These are phyloP conservation scores for Criorhina ranunculi DNA, from an alignment of 2,888 invertebrate genomes.

Conservation along the genomic window DNA sequence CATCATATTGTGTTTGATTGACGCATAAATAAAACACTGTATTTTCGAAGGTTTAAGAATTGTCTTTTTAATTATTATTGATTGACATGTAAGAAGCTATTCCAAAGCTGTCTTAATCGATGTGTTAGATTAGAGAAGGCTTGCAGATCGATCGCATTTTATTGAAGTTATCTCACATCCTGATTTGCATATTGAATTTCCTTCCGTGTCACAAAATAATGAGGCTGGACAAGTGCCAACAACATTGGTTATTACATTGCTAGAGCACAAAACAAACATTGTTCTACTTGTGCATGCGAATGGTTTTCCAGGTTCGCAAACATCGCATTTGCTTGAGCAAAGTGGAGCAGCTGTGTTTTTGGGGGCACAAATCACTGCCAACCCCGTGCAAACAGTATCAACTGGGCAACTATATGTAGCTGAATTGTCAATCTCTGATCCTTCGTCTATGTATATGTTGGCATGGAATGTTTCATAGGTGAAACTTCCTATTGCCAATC, in stretches of 20 bases:
- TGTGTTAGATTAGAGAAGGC: too few species aligned
- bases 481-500: too few species aligned
- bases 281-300: conserved; percentile 79
- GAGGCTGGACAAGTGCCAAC: conserved; percentile 68
- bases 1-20: conserved; percentile 77
- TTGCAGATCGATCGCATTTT: conserved; percentile 12
- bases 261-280: conserved; percentile 78
- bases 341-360: not conserved
- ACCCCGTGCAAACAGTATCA: conserved; percentile 77
- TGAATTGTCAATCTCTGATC: not conserved
- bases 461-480: too few species aligned
- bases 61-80: not conserved
- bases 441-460: too few species aligned
- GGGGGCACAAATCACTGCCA: conserved; percentile 71
- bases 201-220: conserved; percentile 74
- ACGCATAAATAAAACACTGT: not conserved
- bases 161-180: conserved; percentile 48
- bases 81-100: not conserved
- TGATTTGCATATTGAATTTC: conserved; percentile 54
- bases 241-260: not conserved
- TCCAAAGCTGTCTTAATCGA: not conserved
- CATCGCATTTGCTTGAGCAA: conserved; percentile 4
- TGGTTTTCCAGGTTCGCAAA: not conserved
- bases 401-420: not conserved
- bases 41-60: not conserved